These are phyloP conservation scores for Anniella stebbinsi DNA, from an alignment of 2,797 vertebrate genomes.

Conservation along the genomic window DNA sequence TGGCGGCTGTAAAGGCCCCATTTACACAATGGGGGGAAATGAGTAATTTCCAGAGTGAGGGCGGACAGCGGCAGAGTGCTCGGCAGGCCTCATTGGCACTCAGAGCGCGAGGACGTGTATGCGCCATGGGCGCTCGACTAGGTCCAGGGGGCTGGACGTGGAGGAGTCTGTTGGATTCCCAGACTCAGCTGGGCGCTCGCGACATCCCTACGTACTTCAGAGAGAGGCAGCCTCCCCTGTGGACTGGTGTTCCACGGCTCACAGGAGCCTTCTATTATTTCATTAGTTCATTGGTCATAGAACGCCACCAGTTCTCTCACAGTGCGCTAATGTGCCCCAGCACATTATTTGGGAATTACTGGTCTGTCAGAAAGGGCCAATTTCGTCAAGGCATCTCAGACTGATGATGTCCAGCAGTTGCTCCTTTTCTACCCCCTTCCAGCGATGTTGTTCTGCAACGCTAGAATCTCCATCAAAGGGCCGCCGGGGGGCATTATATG, in stretches of 20 bases:
- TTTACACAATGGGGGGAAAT: too few relatives aligned
- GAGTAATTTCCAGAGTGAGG: too few relatives aligned
- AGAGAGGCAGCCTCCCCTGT: not conserved
- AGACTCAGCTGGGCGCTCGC: too few relatives aligned
- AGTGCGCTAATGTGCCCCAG: not conserved
- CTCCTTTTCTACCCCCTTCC: conserved; percentile 48
- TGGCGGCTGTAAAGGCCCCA: too few relatives aligned
- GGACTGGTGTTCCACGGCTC: not conserved
- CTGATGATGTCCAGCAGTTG: conserved; percentile 72
- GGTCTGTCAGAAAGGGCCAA: conserved; percentile 77
- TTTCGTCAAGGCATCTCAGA: conserved; percentile 75
- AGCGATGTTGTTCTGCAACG: conserved; percentile 52
- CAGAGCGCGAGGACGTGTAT: too few relatives aligned
- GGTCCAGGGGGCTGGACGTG: too few relatives aligned
- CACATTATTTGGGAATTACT: conserved; percentile 59
- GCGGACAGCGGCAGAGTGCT: too few relatives aligned
- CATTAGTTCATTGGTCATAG: conserved; percentile 39
- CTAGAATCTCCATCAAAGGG: conserved; percentile 71
- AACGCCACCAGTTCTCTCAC: conserved; percentile 50
- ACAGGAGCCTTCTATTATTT: not conserved
- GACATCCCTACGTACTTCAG: not conserved
- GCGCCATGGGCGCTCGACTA: too few relatives aligned
- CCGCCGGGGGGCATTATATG: not conserved
- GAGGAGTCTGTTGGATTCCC: too few relatives aligned
- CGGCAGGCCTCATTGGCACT: too few relatives aligned